Conservation (phyloP, 2,888 invertebrate genomes). For the Arrhopalites spinosus region DNA sequence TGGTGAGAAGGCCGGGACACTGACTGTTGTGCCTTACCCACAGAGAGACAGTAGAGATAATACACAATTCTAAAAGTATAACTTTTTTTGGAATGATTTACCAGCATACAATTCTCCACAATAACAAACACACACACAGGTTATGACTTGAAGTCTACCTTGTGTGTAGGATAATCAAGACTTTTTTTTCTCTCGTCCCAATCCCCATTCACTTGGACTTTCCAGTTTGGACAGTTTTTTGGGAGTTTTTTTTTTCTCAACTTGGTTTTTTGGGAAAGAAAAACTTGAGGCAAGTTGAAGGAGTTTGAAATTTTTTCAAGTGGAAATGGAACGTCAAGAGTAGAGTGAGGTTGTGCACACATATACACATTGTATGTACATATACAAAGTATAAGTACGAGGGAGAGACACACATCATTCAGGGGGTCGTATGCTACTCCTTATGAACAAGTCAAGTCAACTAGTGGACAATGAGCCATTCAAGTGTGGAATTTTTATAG, state of each 20-base stretch:
- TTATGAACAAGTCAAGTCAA: constrained; percentile 17
- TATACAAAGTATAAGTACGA: not conserved
- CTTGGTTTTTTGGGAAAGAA: not conserved
- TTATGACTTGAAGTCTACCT: too few relatives aligned
- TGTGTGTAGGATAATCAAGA: constrained; percentile 10
- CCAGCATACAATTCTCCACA: not conserved
- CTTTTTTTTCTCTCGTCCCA: not conserved
- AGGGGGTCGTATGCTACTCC: not conserved
- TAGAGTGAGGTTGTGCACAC: too few relatives aligned
- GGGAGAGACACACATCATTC: not conserved
- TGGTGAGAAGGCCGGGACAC: not conserved
- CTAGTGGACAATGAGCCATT: constrained; percentile 34
- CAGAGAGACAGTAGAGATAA: too few relatives aligned
- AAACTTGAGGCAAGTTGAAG: not conserved
- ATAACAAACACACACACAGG: not conserved
- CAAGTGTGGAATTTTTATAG: constrained; percentile 36
- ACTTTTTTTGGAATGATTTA: not conserved
- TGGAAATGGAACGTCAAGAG: not conserved
- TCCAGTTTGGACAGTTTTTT: constrained; percentile 2
- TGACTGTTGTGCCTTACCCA: not conserved
- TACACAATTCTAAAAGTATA: too few relatives aligned
- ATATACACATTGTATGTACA: not conserved
- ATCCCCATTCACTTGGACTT: too few relatives aligned
- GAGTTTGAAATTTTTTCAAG: constrained; percentile 2
- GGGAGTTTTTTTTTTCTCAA: not conserved